Percentiles rank a stretch among this genome's conserved stretches.
phyloP scores from a whole-genome alignment of 1,140 invertebrate species.

The Panulirus ornatus region DNA sequence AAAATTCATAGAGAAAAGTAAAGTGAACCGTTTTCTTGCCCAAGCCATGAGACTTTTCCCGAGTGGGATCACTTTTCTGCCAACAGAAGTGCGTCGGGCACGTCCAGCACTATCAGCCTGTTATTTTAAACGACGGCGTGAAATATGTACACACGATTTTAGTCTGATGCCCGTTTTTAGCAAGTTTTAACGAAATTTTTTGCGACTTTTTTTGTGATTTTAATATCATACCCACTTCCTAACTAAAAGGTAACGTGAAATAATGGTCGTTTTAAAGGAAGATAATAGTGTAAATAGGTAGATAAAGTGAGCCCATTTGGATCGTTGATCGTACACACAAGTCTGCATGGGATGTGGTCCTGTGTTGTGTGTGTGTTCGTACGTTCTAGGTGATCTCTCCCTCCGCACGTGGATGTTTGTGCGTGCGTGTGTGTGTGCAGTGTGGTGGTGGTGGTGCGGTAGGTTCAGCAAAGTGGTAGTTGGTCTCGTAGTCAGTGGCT shows the following conservation, averaged over 20 bases:
- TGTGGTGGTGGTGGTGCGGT: not conserved
- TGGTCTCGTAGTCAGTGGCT: not conserved
- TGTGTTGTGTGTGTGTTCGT: not conserved
- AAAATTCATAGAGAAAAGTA: not conserved
- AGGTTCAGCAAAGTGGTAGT: constrained; percentile 11
- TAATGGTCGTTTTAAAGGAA: not conserved
- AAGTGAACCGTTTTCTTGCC: no score
- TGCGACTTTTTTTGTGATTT: not conserved
- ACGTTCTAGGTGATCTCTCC: not conserved
- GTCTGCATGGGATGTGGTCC: not conserved
- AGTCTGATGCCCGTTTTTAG: not conserved
- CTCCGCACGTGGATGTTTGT: constrained; percentile 31
- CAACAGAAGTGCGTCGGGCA: not conserved
- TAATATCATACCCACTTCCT: not conserved
- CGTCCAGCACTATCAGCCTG: not conserved
- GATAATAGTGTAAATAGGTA: not conserved
- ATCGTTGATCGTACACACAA: no score
- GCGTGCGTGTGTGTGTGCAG: constrained; percentile 15
- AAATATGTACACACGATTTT: not conserved
- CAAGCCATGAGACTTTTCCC: no score
- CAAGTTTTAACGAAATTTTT: not conserved
- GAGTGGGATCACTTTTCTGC: no score
- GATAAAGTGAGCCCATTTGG: no score
- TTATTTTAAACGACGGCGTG: not conserved
- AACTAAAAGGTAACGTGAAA: not conserved